Base-by-base conservation (phyloP, 2,888 invertebrate genomes). In the Lordiphosa andalusiaca region DNA sequence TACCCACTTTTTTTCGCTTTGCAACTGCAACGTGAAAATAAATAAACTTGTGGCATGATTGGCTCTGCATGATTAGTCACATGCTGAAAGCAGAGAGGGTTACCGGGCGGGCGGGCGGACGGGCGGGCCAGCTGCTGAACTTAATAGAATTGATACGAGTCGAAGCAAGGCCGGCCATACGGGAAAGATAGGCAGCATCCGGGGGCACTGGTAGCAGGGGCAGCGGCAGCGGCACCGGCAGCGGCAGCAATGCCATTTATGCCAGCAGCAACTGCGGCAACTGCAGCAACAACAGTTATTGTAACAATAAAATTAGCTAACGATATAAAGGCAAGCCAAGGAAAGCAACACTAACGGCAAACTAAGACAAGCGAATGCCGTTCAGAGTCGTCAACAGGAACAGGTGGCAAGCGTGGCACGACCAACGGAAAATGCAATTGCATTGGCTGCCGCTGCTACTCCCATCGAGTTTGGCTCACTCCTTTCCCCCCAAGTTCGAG, bases 271-370 rank as follows among this genome's bases (percentile, higher is more conserved):
- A 47, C 39, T 37, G 57, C 65, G 64, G 53, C 75, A 78, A 73
- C 76, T 37, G 57, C 65, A 66, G 53, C 75, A 78, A 73, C 76
- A 84, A 84, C 80, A 84, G 80, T 80, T 80, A 80, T 73, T 81
- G 81, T 84, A 80, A 80, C 84, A 80, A 80, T 80, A 80, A 80
- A 80, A 80, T 80, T 80, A 80, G 80, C 80, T 80, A 84, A 80
- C 80, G 84, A 80, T 84, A 80, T 84, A 73, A 80, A 83, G 84
- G 68, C 67, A 46, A 48, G 44, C 44, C 53, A 61, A 57, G 41
- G 58, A 53, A 62, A 44, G 81, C 77, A 81, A 84, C 77, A 80
- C 84, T 84, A 83, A 78, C 81, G 84, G 78, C 73, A 83, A 73
- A 80, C 77, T 64, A 77, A 83, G 80, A 67, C 76, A 39, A 60